A percentile compares a stretch with the other conserved stretches of the same genome.
phyloP scores from a whole-genome alignment of 2,888 invertebrate genomes.

The Epiblema foenella region DNA sequence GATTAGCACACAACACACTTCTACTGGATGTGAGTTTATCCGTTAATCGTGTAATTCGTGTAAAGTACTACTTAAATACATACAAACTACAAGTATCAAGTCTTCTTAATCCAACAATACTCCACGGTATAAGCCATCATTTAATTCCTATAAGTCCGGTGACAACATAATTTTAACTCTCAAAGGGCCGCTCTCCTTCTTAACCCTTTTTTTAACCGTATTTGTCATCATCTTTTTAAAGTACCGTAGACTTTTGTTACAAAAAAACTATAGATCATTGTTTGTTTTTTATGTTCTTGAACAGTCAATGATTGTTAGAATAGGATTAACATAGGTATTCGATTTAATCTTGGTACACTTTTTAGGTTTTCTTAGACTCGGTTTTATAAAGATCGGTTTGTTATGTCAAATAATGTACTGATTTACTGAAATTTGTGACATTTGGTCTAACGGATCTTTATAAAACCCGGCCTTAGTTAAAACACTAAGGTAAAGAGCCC shows the following conservation, averaged over 20 bases:
- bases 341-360: not conserved
- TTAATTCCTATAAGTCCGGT: slow-evolving; percentile 62
- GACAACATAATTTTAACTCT: slow-evolving; percentile 67
- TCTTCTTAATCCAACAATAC: slow-evolving; percentile 46
- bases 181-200: slow-evolving; percentile 59
- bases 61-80: not conserved
- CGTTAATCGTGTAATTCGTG: too few relatives aligned
- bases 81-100: slow-evolving; percentile 49
- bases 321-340: slow-evolving; percentile 29
- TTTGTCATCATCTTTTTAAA: slow-evolving; percentile 54
- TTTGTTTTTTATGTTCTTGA: slow-evolving; percentile 55
- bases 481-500: too few relatives aligned
- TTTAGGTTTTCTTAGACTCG: not conserved
- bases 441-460: too few relatives aligned
- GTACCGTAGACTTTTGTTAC: slow-evolving; percentile 47
- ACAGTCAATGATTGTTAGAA: slow-evolving; percentile 59
- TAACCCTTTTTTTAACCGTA: slow-evolving; percentile 52
- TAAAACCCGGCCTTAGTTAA: too few relatives aligned
- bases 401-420: too few relatives aligned
- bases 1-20: too few relatives aligned
- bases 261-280: slow-evolving; percentile 56
- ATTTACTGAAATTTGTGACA: too few relatives aligned
- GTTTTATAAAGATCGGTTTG: too few relatives aligned
- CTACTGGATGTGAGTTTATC: too few relatives aligned
- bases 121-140: slow-evolving; percentile 51